These are phyloP conservation scores for Dryobates pubescens DNA, from an alignment of 2,797 vertebrate genomes.

Conservation along the genomic window DNA sequence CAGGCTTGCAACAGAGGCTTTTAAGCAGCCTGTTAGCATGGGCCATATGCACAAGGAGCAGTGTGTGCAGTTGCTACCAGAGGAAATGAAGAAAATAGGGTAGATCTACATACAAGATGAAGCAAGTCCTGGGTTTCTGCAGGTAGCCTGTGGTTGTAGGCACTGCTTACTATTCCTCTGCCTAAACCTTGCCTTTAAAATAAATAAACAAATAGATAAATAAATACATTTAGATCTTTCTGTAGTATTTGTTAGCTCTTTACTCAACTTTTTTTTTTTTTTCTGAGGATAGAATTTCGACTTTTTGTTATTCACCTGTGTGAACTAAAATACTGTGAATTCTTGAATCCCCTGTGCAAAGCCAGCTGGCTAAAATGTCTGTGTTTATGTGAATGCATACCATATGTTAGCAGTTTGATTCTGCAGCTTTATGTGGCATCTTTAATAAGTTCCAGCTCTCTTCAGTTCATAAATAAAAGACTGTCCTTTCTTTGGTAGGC, in stretches of 20 bases:
- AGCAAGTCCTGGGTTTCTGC: not conserved
- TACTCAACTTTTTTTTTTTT: not conserved
- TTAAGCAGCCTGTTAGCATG: not conserved
- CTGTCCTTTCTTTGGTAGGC: not conserved
- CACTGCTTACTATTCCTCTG: not conserved
- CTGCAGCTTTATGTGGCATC: not conserved
- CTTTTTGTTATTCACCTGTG: not conserved
- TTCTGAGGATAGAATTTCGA: not conserved
- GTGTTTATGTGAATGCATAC: constrained; percentile 21
- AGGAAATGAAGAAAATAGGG: not conserved
- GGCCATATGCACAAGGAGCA: not conserved
- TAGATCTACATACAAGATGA: not conserved
- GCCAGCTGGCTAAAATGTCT: not conserved
- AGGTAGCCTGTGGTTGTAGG: not conserved
- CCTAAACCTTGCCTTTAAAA: not conserved
- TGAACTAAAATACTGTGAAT: not conserved
- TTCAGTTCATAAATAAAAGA: not conserved
- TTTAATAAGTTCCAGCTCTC: not conserved
- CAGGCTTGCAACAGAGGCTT: not conserved
- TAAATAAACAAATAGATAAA: too few relatives aligned
- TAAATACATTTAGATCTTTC: not conserved
- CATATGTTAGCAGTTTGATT: constrained; percentile 17
- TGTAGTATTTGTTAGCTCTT: not conserved
- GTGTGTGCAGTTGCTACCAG: not conserved
- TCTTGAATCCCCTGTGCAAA: not conserved